Conservation (phyloP, 2,888 invertebrate genomes). For the Tubiluchus corallicola region DNA sequence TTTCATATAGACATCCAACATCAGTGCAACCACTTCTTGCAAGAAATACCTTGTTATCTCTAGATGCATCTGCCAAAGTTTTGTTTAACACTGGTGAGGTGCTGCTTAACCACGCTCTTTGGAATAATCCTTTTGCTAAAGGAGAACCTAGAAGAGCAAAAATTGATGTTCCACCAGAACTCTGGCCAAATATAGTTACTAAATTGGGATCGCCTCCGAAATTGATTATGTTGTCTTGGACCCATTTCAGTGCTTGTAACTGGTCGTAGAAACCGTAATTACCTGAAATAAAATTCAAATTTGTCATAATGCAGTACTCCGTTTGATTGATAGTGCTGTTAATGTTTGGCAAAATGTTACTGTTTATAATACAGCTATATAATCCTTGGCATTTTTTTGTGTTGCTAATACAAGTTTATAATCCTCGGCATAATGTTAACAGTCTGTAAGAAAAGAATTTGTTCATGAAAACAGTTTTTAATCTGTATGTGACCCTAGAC, state of each 20-base stretch:
- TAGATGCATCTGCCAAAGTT: not conserved
- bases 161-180: not conserved
- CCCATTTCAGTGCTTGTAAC: not conserved
- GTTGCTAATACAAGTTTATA: too few species aligned
- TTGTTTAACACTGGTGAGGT: not conserved
- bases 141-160: too few species aligned
- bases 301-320: too few species aligned
- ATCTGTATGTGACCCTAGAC: too few species aligned
- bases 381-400: too few species aligned
- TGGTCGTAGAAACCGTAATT: constrained; percentile 21
- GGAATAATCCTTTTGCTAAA: constrained; percentile 1
- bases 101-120: constrained; percentile 1
- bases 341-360: too few species aligned
- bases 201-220: not conserved
- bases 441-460: constrained; percentile 2
- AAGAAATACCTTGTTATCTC: not conserved
- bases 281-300: too few species aligned
- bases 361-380: constrained; percentile 1
- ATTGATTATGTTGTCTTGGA: not conserved
- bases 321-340: too few species aligned
- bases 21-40: too few species aligned
- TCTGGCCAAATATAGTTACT: constrained; percentile 1
- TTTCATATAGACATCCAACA: not conserved
- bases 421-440: too few species aligned
- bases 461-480: too few species aligned